Percentiles rank a stretch among this genome's conserved stretches.
Evolutionary conservation across 2,797 vertebrate genomes (phyloP).

Genomic region (Lindbergichthys nudifrons): DNA sequence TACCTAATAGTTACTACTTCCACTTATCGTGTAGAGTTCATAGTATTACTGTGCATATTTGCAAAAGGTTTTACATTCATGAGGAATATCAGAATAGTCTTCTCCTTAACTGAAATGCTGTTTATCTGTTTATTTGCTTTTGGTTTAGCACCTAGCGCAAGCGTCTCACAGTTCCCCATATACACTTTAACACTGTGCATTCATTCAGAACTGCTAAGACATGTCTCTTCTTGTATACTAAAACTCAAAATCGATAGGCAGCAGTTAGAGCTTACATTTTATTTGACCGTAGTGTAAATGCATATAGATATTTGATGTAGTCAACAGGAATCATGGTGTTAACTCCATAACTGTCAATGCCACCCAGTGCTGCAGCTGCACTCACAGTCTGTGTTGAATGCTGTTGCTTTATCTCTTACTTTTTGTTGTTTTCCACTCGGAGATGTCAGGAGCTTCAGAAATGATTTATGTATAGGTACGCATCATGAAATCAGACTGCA

Average conservation of each 20-base stretch:
- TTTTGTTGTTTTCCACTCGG: slow-evolving; percentile 17
- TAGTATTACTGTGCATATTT: too few relatives aligned
- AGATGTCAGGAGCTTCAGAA: slow-evolving; percentile 15
- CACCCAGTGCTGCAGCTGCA: neutral
- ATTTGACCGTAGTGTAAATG: neutral
- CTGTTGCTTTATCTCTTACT: slow-evolving; percentile 4
- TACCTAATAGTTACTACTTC: too few relatives aligned
- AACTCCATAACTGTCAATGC: neutral
- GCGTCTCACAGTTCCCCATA: neutral
- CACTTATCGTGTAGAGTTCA: too few relatives aligned
- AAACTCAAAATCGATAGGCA: too few relatives aligned
- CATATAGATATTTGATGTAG: neutral
- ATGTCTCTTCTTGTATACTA: too few relatives aligned
- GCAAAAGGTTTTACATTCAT: neutral
- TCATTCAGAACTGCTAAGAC: too few relatives aligned
- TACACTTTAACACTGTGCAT: neutral
- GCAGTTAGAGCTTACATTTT: neutral
- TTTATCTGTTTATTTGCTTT: neutral
- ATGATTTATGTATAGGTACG: slow-evolving; percentile 19
- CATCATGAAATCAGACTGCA: slow-evolving; percentile 30
- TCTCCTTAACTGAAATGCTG: neutral
- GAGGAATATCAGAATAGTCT: neutral
- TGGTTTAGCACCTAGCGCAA: neutral
- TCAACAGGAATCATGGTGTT: neutral
- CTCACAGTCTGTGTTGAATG: too few relatives aligned